A percentile compares a stretch with the other conserved stretches of the same genome.
Evolutionary conservation across 1,140 invertebrate species (phyloP).

Genomic region (Apis dorsata): DNA sequence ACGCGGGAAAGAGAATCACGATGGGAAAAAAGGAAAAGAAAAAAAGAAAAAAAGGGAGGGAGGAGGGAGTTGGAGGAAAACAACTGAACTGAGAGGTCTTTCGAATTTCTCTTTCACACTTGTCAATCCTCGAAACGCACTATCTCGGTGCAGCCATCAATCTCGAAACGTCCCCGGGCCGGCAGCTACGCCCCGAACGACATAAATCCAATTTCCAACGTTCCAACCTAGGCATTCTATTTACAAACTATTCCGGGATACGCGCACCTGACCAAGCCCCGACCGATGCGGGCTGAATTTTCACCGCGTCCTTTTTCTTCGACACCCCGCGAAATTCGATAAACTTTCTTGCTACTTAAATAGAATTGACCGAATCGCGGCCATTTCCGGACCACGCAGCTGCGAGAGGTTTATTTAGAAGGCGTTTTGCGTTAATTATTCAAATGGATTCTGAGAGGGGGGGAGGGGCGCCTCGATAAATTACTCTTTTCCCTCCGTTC

Average conservation of each 20-base stretch:
- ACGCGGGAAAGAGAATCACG: too few species aligned
- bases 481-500: constrained; percentile 72
- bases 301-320: constrained; percentile 31
- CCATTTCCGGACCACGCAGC: constrained; percentile 69
- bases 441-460: constrained; percentile 72
- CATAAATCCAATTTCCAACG: constrained; percentile 49
- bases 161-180: constrained; percentile 23
- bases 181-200: constrained; percentile 12
- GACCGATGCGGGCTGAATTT: constrained; percentile 19
- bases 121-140: constrained; percentile 44
- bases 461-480: constrained; percentile 74
- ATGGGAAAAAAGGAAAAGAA: not conserved
- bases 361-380: constrained; percentile 74
- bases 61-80: not conserved
- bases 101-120: constrained; percentile 27
- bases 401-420: constrained; percentile 76
- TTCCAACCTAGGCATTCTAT: constrained; percentile 32
- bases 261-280: constrained; percentile 27
- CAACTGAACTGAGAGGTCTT: not conserved
- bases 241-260: constrained; percentile 43
- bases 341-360: constrained; percentile 67
- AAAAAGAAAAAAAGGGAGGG: not conserved
- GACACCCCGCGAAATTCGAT: constrained; percentile 53
- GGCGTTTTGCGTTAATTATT: constrained; percentile 80
- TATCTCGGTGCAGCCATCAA: constrained; percentile 39